phyloP scores from a whole-genome alignment of 2,797 vertebrate genomes.

The Phataginus tetradactyla region DNA sequence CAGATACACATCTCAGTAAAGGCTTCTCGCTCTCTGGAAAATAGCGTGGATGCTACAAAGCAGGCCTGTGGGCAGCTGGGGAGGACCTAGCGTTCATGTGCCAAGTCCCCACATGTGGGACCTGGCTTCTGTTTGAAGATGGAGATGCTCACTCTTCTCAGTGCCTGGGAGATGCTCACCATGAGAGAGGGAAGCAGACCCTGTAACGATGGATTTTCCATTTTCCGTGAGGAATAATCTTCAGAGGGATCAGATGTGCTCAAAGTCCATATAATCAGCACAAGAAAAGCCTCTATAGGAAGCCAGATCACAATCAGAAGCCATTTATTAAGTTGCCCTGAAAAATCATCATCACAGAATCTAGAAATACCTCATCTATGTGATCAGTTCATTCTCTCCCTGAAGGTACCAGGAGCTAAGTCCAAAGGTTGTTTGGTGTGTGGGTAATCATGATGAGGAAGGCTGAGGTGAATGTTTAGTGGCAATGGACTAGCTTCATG shows the following conservation, averaged over 20 bases:
- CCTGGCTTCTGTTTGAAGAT: not conserved
- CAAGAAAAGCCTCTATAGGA: conserved; percentile 21
- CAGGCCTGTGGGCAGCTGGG: not conserved
- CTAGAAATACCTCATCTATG: not conserved
- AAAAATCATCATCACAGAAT: conserved; percentile 12
- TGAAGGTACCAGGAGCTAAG: not conserved
- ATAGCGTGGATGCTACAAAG: not conserved
- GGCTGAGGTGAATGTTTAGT: not conserved
- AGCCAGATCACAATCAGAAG: conserved; percentile 65
- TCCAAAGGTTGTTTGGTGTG: not conserved
- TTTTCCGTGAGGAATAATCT: not conserved
- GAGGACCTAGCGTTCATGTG: not conserved
- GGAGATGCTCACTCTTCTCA: not conserved
- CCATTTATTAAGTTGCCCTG: conserved; percentile 30
- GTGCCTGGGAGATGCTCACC: not conserved
- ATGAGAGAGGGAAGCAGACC: not conserved
- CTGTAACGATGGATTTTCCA: not conserved
- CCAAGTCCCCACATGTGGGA: not conserved
- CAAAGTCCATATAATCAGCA: conserved; percentile 19
- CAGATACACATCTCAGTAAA: not conserved
- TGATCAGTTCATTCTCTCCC: not conserved
- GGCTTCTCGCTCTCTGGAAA: not conserved
- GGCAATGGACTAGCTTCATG: not conserved
- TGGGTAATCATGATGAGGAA: not conserved
- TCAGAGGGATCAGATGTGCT: not conserved